phyloP scores from a whole-genome alignment of 35 echinoderm and acorn worm genomes.

The Ptychodera flava region DNA sequence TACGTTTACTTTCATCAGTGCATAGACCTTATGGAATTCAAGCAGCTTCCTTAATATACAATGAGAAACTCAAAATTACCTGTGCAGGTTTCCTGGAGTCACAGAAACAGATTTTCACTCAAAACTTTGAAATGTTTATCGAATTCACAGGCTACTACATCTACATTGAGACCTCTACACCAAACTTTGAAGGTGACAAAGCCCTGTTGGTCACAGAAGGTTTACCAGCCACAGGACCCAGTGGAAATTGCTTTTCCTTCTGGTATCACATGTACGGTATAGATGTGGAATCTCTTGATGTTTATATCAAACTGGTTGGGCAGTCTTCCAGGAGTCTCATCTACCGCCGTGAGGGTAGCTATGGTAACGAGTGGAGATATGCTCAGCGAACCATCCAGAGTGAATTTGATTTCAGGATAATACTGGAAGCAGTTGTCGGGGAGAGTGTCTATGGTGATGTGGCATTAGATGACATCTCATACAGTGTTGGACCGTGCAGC shows the following conservation, averaged over 20 bases:
- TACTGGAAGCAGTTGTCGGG: constrained; percentile 75
- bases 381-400: not conserved
- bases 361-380: not conserved
- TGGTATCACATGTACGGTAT: constrained; percentile 91
- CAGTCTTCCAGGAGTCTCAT: not conserved
- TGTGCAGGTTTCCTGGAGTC: no score
- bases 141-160: constrained; percentile 45
- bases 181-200: not conserved
- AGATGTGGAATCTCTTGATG: constrained; percentile 53
- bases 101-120: no score
- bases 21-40: no score
- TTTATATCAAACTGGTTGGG: constrained; percentile 39
- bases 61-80: no score
- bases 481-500: constrained; percentile 37
- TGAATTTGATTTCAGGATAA: constrained; percentile 23
- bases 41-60: no score
- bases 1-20: no score
- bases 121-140: no score
- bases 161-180: constrained; percentile 35
- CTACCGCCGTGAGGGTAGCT: not conserved
- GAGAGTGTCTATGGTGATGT: constrained; percentile 76
- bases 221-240: not conserved
- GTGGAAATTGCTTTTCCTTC: constrained; percentile 50
- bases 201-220: not conserved
- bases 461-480: constrained; percentile 79